These are phyloP conservation scores for Orchesella cincta DNA, from an alignment of 1,140 invertebrate genomes.

Conservation along the genomic window DNA sequence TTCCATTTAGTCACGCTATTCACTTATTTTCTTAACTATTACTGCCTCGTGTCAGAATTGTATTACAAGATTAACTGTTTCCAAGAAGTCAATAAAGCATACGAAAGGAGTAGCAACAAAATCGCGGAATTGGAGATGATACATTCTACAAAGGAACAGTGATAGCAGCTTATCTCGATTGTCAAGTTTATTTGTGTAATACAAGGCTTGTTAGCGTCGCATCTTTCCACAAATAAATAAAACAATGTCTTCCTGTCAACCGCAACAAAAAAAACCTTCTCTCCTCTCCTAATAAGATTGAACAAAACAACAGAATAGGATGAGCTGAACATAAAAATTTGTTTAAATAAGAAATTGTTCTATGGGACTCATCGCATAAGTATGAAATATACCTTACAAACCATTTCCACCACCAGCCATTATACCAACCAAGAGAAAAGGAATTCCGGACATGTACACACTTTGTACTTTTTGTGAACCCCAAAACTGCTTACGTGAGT, in stretches of 20 bases:
- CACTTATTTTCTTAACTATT: background rate
- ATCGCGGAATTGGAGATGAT: background rate
- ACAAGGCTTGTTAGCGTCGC: background rate
- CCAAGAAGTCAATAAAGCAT: slow-evolving; percentile 7
- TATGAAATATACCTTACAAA: too few relatives aligned
- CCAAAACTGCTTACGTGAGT: too few relatives aligned
- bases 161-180: too few relatives aligned
- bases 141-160: too few relatives aligned
- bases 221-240: background rate
- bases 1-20: slow-evolving; percentile 6
- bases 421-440: too few relatives aligned
- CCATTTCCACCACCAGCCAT: too few relatives aligned
- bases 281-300: too few relatives aligned
- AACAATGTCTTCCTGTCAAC: background rate
- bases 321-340: slow-evolving; percentile 17
- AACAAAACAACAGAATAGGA: slow-evolving; percentile 17
- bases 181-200: background rate
- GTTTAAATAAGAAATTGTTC: too few relatives aligned
- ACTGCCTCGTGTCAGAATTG: background rate
- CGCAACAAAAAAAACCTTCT: slow-evolving; percentile 1
- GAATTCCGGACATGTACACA: too few relatives aligned
- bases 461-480: too few relatives aligned
- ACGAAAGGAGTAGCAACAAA: background rate
- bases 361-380: too few relatives aligned
- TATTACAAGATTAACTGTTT: slow-evolving; percentile 1